These are phyloP conservation scores for Machimus rusticus DNA, from an alignment of 2,888 invertebrate species.

Conservation along the genomic window DNA sequence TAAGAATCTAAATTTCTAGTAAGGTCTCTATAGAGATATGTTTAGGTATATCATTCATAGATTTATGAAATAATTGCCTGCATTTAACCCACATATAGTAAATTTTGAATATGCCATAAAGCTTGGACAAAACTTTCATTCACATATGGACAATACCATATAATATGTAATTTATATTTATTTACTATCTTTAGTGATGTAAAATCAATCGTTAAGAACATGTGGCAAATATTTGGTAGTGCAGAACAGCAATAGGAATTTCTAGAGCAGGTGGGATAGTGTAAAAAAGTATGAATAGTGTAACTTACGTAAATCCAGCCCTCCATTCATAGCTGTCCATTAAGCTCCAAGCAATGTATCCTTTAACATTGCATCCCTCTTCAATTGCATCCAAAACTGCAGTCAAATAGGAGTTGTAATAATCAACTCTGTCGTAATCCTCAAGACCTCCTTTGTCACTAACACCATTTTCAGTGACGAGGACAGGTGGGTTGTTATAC, in stretches of 20 bases:
- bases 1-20: no score
- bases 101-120: no score
- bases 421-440: conserved; percentile 65
- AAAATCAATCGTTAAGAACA: not conserved
- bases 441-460: conserved; percentile 64
- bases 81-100: no score
- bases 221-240: not conserved
- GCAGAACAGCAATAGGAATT: not conserved
- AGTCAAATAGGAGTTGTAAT: conserved; percentile 63
- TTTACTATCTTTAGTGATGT: no score
- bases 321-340: conserved; percentile 86
- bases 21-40: no score
- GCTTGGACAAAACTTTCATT: no score
- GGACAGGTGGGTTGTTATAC: conserved; percentile 68
- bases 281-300: not conserved
- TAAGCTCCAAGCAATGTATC: conserved; percentile 80
- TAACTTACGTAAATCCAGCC: conserved; percentile 74
- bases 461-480: conserved; percentile 71
- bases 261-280: not conserved
- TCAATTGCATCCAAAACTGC: conserved; percentile 63
- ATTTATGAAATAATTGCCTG: no score
- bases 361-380: conserved; percentile 69
- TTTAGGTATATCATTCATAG: no score
- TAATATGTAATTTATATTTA: no score
- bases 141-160: no score